These are phyloP conservation scores for Euwallacea fornicatus DNA, from an alignment of 1,140 invertebrate species.

Conservation along the genomic window DNA sequence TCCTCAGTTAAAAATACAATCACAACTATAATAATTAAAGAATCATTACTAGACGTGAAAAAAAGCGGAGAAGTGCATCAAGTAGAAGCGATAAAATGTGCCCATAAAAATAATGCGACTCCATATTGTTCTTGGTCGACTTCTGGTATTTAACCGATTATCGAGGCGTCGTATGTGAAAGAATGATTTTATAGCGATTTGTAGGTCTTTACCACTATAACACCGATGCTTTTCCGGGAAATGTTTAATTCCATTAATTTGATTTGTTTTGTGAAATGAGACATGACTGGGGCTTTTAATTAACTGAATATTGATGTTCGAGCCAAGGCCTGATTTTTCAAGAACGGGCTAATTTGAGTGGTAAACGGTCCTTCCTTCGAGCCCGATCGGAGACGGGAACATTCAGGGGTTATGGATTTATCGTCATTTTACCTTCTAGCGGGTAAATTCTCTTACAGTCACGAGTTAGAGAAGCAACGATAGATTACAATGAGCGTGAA, in stretches of 20 bases:
- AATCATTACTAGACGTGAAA: constrained; percentile 4
- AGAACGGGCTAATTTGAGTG: too few species aligned
- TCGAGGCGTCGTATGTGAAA: constrained; percentile 15
- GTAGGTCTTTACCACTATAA: constrained; percentile 3
- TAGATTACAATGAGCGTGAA: too few species aligned
- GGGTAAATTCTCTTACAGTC: too few species aligned
- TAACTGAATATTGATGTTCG: too few species aligned
- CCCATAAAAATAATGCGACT: constrained; percentile 12
- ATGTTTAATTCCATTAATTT: constrained; percentile 7
- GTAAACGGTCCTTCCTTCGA: too few species aligned
- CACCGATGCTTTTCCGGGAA: not conserved
- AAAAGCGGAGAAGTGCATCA: not conserved
- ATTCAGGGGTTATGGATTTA: too few species aligned
- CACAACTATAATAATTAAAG: constrained; percentile 1
- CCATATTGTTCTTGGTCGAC: constrained; percentile 16
- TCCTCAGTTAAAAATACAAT: not conserved
- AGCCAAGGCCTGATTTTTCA: too few species aligned
- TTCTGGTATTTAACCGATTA: constrained; percentile 25
- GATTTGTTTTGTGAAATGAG: constrained; percentile 1
- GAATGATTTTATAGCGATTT: constrained; percentile 15
- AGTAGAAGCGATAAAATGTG: constrained; percentile 18
- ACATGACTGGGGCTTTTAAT: not conserved
- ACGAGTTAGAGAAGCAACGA: too few species aligned
- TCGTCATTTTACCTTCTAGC: too few species aligned
- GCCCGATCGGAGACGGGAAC: too few species aligned